Percentiles rank a stretch among this genome's conserved stretches.
phyloP scores from a whole-genome alignment of 1,140 invertebrate species.

The Ganaspis sp. region DNA sequence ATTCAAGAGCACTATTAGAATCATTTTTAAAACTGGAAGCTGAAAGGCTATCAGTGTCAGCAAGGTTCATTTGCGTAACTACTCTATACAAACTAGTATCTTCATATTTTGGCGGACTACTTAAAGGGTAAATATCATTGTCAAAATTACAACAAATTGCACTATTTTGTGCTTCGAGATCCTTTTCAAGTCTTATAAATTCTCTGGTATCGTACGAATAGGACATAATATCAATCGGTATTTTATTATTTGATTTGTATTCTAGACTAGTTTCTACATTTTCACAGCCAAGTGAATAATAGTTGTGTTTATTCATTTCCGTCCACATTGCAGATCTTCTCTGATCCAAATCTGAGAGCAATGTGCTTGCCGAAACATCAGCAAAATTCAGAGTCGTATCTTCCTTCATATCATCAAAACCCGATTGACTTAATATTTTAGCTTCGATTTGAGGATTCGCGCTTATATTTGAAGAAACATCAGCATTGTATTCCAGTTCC shows the following conservation, averaged over 20 bases:
- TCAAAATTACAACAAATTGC: conserved; percentile 39
- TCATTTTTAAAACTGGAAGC: background rate
- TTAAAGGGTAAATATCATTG: conserved; percentile 42
- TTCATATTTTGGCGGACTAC: conserved; percentile 69
- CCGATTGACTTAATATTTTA: no score
- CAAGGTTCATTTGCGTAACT: conserved; percentile 70
- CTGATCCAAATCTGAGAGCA: conserved; percentile 24
- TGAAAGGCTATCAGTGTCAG: conserved; percentile 13
- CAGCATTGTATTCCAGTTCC: conserved; percentile 40
- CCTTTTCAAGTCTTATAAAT: conserved; percentile 63
- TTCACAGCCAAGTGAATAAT: background rate
- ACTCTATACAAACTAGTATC: conserved; percentile 74
- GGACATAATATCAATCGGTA: conserved; percentile 52
- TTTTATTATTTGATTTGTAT: conserved; percentile 21
- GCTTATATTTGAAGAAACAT: conserved; percentile 47
- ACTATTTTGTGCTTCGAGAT: conserved; percentile 14
- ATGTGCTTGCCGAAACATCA: conserved; percentile 35
- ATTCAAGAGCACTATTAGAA: background rate
- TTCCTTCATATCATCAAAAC: conserved; percentile 30
- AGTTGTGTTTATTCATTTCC: conserved; percentile 12
- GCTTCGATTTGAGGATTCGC: no score
- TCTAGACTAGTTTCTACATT: conserved; percentile 24
- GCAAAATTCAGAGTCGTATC: conserved; percentile 41
- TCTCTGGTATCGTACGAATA: conserved; percentile 65
- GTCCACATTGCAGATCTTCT: conserved; percentile 32